Base-by-base conservation (phyloP, 2,113 vertebrate species). In the Trogon melanurus region DNA sequence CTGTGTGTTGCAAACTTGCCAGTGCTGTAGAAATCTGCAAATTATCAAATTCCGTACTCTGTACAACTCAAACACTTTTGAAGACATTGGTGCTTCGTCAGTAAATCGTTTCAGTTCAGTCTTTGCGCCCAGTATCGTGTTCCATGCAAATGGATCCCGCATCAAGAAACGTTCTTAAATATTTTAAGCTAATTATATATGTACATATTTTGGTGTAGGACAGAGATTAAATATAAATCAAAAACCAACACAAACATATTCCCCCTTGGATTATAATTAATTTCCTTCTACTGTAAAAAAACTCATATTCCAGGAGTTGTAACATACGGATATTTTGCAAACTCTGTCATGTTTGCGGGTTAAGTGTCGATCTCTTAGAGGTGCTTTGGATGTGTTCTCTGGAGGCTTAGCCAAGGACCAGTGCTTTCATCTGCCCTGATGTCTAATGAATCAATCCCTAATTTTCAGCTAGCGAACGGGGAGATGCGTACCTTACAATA, bases 221-320 rank as follows among this genome's bases (percentile, higher is more conserved):
- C 84, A 73, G 60, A 92, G 29, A 85, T 85, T 88, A 83, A 91
- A 93, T 89, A 86, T 88, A 74, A 95, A 96, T 95, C 74, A 95
- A 85, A 96, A 95, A 76, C 58, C 83, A 93, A 88, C 84, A 88
- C n/a, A 30, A 89, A 65, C 57, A 36, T 21, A 34, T 27, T 81
- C 48, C 86, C 79, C 22, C 20, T 1, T 54, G 89, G 71, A 36
- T 13, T 88, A 65, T 79, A 75, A 65, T 44, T 30, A 41, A 51
- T 27, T 58, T 62, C 65, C 47, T 47, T 54, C 65, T 67, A 6
- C 83, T 73, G 41, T 83, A 79, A 62, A 62, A 74, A 74, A 69
- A 3, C 66, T 69, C 57, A 13, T 11, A 21, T 80, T 50, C 67
- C 89, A 83, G 62, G 44, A 45, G 58, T 56, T 65, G 60, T 79